These are phyloP conservation scores for Corythornis vintsioides DNA, from an alignment of 2,113 vertebrate species.

Conservation along the genomic window DNA sequence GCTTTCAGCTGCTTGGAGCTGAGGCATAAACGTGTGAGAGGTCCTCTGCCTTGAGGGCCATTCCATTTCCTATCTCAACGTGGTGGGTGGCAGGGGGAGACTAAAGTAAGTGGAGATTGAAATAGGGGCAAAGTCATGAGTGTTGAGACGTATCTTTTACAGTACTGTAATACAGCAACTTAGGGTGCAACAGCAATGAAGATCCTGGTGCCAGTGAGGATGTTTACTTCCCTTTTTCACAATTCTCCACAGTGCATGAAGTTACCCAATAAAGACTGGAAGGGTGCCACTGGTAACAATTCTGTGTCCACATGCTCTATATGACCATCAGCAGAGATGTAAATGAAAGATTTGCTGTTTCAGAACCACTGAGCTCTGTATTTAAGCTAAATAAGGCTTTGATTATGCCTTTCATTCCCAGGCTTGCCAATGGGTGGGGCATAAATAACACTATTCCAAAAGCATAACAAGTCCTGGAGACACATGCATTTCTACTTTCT, in stretches of 20 bases:
- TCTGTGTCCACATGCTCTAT: background rate
- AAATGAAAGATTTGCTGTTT: conserved; percentile 23
- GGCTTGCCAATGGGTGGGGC: background rate
- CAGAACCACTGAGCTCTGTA: conserved; percentile 25
- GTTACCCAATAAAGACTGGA: background rate
- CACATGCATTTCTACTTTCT: background rate
- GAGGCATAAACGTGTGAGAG: background rate
- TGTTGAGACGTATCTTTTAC: background rate
- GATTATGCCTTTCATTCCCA: conserved; percentile 25
- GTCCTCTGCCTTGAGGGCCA: background rate
- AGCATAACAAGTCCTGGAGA: background rate
- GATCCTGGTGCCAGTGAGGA: background rate
- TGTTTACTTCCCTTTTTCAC: background rate
- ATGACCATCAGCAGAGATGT: background rate
- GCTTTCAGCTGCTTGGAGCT: background rate
- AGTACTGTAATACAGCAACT: background rate
- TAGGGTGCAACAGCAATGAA: background rate
- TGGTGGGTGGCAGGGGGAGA: background rate
- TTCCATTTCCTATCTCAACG: accelerated
- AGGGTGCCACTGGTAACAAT: background rate
- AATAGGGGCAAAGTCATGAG: background rate
- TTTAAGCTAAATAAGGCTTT: conserved; percentile 45
- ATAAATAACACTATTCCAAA: conserved; percentile 16
- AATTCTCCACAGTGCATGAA: background rate
- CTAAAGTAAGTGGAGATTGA: background rate